Conservation (phyloP, 2,797 vertebrate genomes). For the Smutsia temminckii region DNA sequence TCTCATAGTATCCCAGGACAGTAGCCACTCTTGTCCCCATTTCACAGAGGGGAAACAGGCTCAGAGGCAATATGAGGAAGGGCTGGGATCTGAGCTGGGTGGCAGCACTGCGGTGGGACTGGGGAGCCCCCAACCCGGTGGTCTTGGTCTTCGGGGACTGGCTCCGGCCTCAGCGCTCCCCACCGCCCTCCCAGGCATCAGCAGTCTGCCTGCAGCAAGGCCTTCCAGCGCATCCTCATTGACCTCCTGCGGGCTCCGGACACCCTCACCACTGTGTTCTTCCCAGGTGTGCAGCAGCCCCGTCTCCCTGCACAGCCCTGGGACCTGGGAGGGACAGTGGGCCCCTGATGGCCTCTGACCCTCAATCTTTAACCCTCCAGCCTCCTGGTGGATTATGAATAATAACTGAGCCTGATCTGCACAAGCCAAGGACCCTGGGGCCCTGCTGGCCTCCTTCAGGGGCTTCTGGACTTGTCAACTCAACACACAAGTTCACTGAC, state of each 20-base stretch:
- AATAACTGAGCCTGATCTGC: conserved; percentile 87
- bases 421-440: background rate
- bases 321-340: background rate
- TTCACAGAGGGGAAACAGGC: background rate
- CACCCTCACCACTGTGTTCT: conserved; percentile 93
- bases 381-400: conserved; percentile 97
- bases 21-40: background rate
- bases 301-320: background rate
- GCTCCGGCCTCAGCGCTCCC: background rate
- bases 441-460: conserved; percentile 49
- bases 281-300: conserved; percentile 89
- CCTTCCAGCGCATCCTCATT: conserved; percentile 92
- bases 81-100: background rate
- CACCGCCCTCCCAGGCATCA: conserved; percentile 87
- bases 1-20: background rate
- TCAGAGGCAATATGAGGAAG: background rate
- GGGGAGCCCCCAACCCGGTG: background rate
- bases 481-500: background rate
- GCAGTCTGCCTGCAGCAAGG: conserved; percentile 92
- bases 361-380: conserved; percentile 81
- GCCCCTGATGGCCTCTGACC: conserved; percentile 16
- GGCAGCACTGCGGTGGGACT: background rate
- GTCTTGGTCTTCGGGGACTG: background rate
- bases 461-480: conserved; percentile 48
- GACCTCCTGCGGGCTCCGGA: conserved; percentile 93